phyloP scores from a whole-genome alignment of 2,797 vertebrate genomes.

The Aplochiton taeniatus region DNA sequence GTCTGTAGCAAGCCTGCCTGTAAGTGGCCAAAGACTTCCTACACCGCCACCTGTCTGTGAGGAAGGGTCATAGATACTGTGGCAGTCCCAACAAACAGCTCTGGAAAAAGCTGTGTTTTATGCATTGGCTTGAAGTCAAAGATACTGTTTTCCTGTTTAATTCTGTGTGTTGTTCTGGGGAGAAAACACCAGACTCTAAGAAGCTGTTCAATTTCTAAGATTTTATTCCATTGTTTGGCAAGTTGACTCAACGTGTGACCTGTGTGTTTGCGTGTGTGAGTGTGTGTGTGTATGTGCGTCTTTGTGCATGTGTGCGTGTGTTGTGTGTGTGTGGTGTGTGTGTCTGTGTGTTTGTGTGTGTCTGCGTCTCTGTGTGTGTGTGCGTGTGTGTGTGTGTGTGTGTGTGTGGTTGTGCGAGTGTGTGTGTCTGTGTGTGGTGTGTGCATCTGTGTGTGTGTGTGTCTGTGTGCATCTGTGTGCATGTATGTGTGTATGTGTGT shows the following conservation, averaged over 20 bases:
- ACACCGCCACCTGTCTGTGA: too few species aligned
- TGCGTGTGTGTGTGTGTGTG: not conserved
- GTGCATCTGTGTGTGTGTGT: not conserved
- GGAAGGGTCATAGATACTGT: too few species aligned
- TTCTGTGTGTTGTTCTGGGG: too few species aligned
- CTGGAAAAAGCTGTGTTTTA: too few species aligned
- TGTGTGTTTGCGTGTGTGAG: conserved; percentile 18
- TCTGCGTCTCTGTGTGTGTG: too few species aligned
- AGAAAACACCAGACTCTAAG: conserved; percentile 36
- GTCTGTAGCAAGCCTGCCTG: conserved; percentile 84
- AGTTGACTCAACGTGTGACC: conserved; percentile 32
- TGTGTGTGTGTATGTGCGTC: conserved; percentile 6
- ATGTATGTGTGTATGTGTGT: conserved; percentile 21
- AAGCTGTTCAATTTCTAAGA: conserved; percentile 40
- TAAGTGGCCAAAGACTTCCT: conserved; percentile 67
- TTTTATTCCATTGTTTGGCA: conserved; percentile 37
- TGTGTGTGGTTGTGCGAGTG: too few species aligned
- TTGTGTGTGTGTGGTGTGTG: not conserved
- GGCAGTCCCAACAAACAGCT: too few species aligned
- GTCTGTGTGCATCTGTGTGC: conserved; percentile 6
- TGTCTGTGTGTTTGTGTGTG: not conserved
- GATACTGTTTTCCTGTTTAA: conserved; percentile 23
- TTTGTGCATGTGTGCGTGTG: not conserved
- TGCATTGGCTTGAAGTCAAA: conserved; percentile 5
- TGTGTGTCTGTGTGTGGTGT: too few species aligned